Conservation (phyloP, 2,888 invertebrate genomes). For the Cantharis nigra region DNA sequence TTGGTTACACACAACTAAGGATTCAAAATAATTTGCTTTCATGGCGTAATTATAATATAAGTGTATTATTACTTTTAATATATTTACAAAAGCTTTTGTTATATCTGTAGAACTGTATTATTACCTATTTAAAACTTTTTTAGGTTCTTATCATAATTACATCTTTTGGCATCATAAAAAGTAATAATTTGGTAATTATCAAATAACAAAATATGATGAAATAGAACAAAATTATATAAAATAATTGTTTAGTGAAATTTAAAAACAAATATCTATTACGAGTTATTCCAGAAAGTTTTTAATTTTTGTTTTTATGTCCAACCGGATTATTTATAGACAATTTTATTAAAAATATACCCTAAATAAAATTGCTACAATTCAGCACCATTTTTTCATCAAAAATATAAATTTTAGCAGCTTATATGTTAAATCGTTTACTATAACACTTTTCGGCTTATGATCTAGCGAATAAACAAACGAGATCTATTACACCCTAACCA, state of each 20-base stretch:
- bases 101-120: too few species aligned
- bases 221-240: too few species aligned
- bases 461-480: background rate
- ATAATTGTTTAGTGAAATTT: too few species aligned
- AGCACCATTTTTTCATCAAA: background rate
- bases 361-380: background rate
- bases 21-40: too few species aligned
- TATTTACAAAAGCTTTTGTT: background rate
- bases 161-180: background rate
- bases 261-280: too few species aligned
- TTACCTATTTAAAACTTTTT: background rate
- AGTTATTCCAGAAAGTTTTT: too few species aligned
- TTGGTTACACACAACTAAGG: too few species aligned
- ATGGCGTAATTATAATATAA: too few species aligned
- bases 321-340: too few species aligned
- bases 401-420: background rate
- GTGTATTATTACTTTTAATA: too few species aligned
- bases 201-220: background rate
- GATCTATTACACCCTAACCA: background rate
- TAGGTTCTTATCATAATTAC: background rate
- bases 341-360: too few species aligned
- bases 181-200: background rate
- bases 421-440: background rate
- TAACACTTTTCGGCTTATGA: background rate
- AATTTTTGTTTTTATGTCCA: too few species aligned